A percentile compares a stretch with the other conserved stretches of the same genome.
phyloP scores from a whole-genome alignment of 2,113 vertebrate species.

The Mesembrinibis cayennensis region DNA sequence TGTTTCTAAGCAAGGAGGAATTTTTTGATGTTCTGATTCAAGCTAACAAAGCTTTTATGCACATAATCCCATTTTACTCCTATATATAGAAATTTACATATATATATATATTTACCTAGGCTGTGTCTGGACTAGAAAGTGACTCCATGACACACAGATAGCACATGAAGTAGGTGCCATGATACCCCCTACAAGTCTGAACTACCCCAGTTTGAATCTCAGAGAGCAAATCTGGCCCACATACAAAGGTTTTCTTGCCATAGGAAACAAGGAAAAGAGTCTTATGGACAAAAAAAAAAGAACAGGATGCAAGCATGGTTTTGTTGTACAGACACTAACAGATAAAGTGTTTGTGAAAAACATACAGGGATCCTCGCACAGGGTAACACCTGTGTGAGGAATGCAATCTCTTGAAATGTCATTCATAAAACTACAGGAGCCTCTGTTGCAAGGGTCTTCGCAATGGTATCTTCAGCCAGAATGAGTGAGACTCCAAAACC shows the following conservation, averaged over 20 bases:
- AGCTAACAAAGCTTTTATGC: not conserved
- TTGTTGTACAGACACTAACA: not conserved
- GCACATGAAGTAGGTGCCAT: accelerated
- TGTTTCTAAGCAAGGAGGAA: not conserved
- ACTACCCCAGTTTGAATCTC: not conserved
- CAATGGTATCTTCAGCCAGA: not conserved
- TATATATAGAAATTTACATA: not conserved
- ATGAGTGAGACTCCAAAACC: not conserved
- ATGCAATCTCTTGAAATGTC: not conserved
- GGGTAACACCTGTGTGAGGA: not conserved
- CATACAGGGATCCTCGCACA: not conserved
- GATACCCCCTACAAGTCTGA: not conserved
- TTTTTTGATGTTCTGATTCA: not conserved
- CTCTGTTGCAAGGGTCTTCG: not conserved
- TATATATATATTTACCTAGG: not conserved
- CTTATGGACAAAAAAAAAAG: not conserved
- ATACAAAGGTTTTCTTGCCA: not conserved
- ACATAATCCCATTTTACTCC: not conserved
- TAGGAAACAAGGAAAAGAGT: not conserved
- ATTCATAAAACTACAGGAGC: not conserved
- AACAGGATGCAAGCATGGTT: not conserved
- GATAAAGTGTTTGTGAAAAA: not conserved
- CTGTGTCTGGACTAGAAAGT: not conserved
- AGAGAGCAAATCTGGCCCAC: not conserved
- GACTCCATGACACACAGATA: not conserved